Conservation (phyloP, 2,113 vertebrate genomes). For the Dromas ardeola region DNA sequence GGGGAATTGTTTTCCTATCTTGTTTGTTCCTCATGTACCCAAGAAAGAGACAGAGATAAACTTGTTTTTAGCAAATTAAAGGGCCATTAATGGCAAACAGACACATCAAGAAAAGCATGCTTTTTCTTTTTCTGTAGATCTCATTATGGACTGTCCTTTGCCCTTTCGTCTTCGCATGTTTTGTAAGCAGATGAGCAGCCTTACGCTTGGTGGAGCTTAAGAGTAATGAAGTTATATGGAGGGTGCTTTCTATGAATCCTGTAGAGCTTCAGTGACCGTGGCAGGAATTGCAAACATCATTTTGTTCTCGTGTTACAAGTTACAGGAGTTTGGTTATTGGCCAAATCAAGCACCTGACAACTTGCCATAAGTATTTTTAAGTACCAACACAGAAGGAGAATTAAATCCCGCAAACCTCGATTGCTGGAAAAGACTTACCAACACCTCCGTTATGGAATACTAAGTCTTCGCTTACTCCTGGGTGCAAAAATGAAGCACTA, state of each 20-base stretch:
- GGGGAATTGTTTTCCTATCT: neutral
- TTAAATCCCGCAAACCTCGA: neutral
- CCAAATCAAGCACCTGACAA: constrained; percentile 4
- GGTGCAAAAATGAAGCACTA: constrained; percentile 23
- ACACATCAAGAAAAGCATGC: neutral
- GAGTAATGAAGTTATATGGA: neutral
- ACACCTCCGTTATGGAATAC: neutral
- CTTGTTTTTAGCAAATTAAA: neutral
- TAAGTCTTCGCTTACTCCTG: neutral
- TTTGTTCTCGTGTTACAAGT: neutral
- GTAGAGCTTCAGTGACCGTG: neutral
- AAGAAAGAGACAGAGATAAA: neutral
- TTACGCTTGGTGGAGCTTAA: neutral
- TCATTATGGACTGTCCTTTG: neutral
- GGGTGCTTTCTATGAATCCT: neutral
- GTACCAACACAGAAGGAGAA: neutral
- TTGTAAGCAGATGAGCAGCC: neutral
- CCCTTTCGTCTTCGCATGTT: neutral
- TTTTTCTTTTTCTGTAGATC: neutral
- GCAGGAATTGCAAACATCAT: neutral
- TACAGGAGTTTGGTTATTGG: neutral
- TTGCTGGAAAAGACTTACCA: neutral
- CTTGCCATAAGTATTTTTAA: neutral
- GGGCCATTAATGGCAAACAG: neutral
- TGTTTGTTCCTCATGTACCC: neutral